Evolutionary conservation across 2,113 vertebrate species (phyloP), one percentile per base, ranked within the genome.

Genomic region (Neogale vison): DNA sequence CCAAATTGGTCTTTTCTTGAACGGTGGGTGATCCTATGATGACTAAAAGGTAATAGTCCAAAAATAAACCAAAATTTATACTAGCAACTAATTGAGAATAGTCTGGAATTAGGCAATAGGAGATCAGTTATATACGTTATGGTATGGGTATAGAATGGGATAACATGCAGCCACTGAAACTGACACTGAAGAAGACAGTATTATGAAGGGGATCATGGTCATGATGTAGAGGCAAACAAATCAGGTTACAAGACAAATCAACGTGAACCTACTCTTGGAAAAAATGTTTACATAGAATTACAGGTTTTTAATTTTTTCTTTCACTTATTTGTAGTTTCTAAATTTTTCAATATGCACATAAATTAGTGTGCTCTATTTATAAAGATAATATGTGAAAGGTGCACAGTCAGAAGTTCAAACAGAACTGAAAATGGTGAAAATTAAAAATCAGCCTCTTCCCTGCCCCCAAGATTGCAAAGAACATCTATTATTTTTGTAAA

Each of bases 321-420:
- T 81, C 47, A 65, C 31, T 65, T 81, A 74, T 87, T 55, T 57
- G 10, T 90, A 74, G 65, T 81, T 72, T 94, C 36, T 55, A 65
- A 80, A 72, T 34, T 91, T 81, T 81, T 81, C 65, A 87, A 17
- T 20, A 45, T 81, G 81, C 65, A 65, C 74, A 86, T 72, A 90
- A 90, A 80, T 90, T 45, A 86, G 3, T 81, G 23, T 87, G 74
- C 18, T 87, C 13, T 81, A 24, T 86, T 94, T 96, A 65, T 87
- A 87, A 36, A 74, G 55, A 74, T 18, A 86, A 65, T 81, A 57
- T 13, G 45, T 67, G 45, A 90, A 81, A 81, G 3, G 26, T 91
- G 13, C 31, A 39, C 36, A 67, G 42, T 91, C 36, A 74, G 55
- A 92, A 18, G 63, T 90, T 90, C n/a, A 87, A 39, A 86, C 45